phyloP scores from a whole-genome alignment of 2,888 invertebrate species.

The Leptogaster cylindrica region DNA sequence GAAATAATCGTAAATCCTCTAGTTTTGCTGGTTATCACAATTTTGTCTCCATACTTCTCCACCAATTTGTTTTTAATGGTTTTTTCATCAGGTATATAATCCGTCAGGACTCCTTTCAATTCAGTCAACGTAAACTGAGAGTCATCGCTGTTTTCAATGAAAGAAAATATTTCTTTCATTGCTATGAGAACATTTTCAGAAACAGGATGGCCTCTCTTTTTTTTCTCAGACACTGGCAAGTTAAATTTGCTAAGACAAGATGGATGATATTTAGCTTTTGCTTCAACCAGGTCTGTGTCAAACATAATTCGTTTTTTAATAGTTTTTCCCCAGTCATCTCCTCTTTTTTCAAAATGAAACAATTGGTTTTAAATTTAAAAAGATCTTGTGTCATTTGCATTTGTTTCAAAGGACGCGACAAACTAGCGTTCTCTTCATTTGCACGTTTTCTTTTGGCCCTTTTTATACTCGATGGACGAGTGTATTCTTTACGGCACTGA shows the following conservation, averaged over 20 bases:
- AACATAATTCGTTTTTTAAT: not conserved
- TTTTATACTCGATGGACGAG: too few relatives aligned
- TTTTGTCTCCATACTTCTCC: not conserved
- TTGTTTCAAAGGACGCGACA: too few relatives aligned
- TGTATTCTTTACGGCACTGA: too few relatives aligned
- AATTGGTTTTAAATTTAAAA: too few relatives aligned
- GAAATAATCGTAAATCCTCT: not conserved
- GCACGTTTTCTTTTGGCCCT: too few relatives aligned
- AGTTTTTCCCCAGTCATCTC: not conserved
- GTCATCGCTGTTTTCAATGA: too few relatives aligned
- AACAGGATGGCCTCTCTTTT: too few relatives aligned
- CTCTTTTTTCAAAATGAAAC: not conserved
- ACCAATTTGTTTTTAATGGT: not conserved
- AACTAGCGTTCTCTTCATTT: too few relatives aligned
- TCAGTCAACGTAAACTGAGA: not conserved
- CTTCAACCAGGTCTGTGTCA: not conserved
- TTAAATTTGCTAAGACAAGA: not conserved
- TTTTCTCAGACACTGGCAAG: too few relatives aligned
- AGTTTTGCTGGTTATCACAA: not conserved
- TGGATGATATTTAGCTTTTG: not conserved
- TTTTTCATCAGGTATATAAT: not conserved
- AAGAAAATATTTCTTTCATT: too few relatives aligned
- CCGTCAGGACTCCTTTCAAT: not conserved
- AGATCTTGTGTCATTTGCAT: too few relatives aligned
- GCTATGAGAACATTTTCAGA: too few relatives aligned